phyloP scores from a whole-genome alignment of 2,888 invertebrate species.

The Cistogaster globosa region DNA sequence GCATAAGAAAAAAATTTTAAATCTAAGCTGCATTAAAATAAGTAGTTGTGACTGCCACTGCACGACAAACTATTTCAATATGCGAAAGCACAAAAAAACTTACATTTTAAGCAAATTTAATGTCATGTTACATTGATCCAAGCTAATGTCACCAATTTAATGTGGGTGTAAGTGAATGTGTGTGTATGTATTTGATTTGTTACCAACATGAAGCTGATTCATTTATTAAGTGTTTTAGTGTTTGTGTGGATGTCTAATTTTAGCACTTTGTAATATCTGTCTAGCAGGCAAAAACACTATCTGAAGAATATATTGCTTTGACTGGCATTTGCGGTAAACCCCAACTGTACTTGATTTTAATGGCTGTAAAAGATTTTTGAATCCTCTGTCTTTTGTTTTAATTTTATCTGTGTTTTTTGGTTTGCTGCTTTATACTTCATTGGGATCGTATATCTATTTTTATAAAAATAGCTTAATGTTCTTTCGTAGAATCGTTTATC shows the following conservation, averaged over 20 bases:
- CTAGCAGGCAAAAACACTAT: conserved; percentile 4
- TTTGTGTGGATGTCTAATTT: background rate
- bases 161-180: background rate
- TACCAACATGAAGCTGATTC: background rate
- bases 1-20: background rate
- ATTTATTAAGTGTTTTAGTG: conserved; percentile 8
- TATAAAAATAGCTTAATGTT: conserved; percentile 25
- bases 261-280: conserved; percentile 4
- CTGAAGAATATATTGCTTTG: conserved; percentile 63
- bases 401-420: background rate
- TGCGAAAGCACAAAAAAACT: conserved; percentile 61
- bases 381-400: conserved; percentile 29
- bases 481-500: conserved; percentile 13
- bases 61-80: conserved; percentile 59
- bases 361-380: conserved; percentile 49
- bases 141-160: conserved; percentile 35
- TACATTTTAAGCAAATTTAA: conserved; percentile 19
- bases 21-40: conserved; percentile 24
- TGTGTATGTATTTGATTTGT: background rate
- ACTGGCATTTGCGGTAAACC: conserved; percentile 63
- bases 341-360: conserved; percentile 67
- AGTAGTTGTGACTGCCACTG: background rate
- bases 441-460: conserved; percentile 47
- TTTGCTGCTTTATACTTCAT: too few relatives aligned
- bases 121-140: conserved; percentile 34